These are phyloP conservation scores for Plutomurus gul DNA, from an alignment of 1,140 invertebrate genomes.

Conservation along the genomic window DNA sequence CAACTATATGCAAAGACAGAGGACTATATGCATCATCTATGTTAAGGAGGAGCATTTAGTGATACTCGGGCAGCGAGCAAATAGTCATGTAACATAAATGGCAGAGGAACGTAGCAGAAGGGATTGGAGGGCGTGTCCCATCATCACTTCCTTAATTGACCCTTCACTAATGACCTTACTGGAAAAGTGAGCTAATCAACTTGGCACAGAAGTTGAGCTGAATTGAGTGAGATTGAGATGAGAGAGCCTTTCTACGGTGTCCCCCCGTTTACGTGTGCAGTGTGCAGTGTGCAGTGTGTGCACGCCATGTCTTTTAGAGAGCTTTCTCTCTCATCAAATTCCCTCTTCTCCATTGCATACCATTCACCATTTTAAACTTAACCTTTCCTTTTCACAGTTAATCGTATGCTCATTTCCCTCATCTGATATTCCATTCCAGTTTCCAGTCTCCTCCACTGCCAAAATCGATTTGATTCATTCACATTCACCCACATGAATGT, in stretches of 20 bases:
- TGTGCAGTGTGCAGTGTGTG: no score
- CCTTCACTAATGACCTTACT: constrained; percentile 38
- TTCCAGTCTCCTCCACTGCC: background rate
- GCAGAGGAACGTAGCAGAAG: background rate
- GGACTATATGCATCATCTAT: no score
- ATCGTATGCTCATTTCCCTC: constrained; percentile 34
- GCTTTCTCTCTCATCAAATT: background rate
- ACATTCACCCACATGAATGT: constrained; percentile 34
- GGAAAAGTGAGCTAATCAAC: constrained; percentile 42
- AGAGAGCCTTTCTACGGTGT: no score
- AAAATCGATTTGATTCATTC: constrained; percentile 31
- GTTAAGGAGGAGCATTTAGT: no score
- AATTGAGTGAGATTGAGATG: constrained; percentile 27
- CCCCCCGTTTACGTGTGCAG: no score
- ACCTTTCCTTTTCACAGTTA: constrained; percentile 32
- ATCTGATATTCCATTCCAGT: constrained; percentile 39
- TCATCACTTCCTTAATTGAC: constrained; percentile 52
- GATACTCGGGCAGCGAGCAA: no score
- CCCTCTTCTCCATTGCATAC: background rate
- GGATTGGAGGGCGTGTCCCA: constrained; percentile 38
- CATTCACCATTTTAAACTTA: constrained; percentile 30
- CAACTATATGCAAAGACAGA: no score
- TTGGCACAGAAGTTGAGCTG: background rate
- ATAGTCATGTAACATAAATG: background rate
- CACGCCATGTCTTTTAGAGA: background rate